These are phyloP conservation scores for Setipinna tenuifilis DNA, from an alignment of 2,797 vertebrate species.

Conservation along the genomic window DNA sequence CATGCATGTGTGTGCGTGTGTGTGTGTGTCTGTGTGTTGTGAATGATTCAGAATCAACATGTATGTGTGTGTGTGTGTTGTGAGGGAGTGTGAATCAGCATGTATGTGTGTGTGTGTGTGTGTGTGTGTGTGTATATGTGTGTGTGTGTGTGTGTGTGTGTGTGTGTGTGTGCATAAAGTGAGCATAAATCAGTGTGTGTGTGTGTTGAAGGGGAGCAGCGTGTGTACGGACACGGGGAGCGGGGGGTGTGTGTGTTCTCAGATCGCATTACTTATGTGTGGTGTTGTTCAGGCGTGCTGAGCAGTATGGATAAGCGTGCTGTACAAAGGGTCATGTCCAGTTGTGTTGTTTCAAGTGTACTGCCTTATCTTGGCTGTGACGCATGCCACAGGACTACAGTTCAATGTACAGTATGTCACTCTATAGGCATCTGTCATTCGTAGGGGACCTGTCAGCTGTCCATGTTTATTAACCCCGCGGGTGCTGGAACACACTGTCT, in stretches of 20 bases:
- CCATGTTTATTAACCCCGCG: neutral
- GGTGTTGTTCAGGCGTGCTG: neutral
- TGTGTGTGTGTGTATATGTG: neutral
- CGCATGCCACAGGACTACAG: neutral
- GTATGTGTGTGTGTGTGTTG: too few species aligned
- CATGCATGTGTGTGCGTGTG: neutral
- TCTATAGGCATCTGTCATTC: neutral
- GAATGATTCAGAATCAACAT: too few species aligned
- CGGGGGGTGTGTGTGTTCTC: neutral
- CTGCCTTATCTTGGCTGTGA: neutral
- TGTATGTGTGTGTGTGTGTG: too few species aligned
- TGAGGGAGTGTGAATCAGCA: too few species aligned
- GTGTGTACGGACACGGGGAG: neutral
- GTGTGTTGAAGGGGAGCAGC: too few species aligned
- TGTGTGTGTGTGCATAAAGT: neutral
- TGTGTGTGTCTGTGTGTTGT: neutral
- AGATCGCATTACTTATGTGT: neutral
- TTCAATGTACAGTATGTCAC: neutral
- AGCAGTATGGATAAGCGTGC: neutral
- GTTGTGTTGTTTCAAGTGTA: neutral
- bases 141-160: neutral
- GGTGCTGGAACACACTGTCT: neutral
- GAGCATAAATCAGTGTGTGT: too few species aligned
- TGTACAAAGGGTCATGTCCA: conserved; percentile 5
- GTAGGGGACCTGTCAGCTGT: neutral